phyloP scores from a whole-genome alignment of 1,140 invertebrate species.

The Zeugodacus cucurbitae region DNA sequence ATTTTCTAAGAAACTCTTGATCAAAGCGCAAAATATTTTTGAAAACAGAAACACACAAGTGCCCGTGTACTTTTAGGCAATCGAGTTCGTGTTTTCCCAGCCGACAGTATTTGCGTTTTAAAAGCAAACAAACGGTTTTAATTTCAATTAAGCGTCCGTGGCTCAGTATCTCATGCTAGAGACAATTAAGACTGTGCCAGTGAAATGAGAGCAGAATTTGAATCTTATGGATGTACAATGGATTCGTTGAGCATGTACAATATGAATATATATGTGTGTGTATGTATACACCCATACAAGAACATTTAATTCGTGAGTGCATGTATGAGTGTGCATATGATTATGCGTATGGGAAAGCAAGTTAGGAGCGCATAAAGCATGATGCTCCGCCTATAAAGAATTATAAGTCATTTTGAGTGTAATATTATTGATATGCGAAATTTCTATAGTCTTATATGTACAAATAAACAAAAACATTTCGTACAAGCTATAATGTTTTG shows the following conservation, averaged over 20 bases:
- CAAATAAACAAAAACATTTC: background rate
- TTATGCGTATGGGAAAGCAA: background rate
- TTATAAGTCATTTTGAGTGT: background rate
- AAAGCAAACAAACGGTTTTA: constrained; percentile 47
- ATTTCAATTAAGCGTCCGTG: constrained; percentile 46
- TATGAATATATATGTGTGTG: background rate
- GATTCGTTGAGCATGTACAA: background rate
- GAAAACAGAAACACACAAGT: background rate
- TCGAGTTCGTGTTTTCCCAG: constrained; percentile 22
- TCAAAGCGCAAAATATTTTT: background rate
- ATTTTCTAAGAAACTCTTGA: background rate
- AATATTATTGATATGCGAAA: background rate
- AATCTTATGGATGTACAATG: background rate
- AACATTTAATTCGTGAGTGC: background rate
- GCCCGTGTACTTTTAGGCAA: background rate
- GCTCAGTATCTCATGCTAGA: constrained; percentile 4
- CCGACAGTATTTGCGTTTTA: constrained; percentile 48
- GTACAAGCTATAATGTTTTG: background rate
- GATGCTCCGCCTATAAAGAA: background rate
- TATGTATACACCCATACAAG: background rate
- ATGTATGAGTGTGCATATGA: background rate
- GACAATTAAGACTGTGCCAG: constrained; percentile 13
- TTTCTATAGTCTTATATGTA: background rate
- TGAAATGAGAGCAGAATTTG: constrained; percentile 17
- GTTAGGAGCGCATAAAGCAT: background rate